A percentile compares a stretch with the other conserved stretches of the same genome.
These are phyloP conservation scores for Triplophysa rosa DNA, from an alignment of 2,113 vertebrate genomes.

Conservation along the genomic window DNA sequence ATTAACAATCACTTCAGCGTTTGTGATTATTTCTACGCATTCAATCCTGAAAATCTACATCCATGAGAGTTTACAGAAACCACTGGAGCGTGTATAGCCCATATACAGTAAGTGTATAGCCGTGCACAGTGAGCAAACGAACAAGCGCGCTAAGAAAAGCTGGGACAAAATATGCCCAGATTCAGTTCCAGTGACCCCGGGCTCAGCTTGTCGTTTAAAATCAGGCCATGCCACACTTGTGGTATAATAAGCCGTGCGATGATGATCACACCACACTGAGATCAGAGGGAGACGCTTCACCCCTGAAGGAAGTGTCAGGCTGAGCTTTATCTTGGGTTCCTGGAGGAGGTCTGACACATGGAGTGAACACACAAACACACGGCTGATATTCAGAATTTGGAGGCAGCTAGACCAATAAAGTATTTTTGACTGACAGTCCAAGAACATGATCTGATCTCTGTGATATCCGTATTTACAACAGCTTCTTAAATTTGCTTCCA, in stretches of 20 bases:
- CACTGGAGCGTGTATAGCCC: slow-evolving; percentile 25
- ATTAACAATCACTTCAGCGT: neutral
- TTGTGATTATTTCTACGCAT: neutral
- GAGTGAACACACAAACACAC: slow-evolving; percentile 1
- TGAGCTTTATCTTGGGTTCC: slow-evolving; percentile 43
- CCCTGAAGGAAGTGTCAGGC: slow-evolving; percentile 45
- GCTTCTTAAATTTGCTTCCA: neutral
- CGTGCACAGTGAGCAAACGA: slow-evolving; percentile 11
- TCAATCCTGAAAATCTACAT: neutral
- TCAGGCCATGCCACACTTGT: slow-evolving; percentile 50
- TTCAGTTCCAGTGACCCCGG: slow-evolving; percentile 45
- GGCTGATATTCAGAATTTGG: neutral
- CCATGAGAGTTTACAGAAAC: slow-evolving; percentile 13
- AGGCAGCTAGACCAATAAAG: neutral
- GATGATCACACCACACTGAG: slow-evolving; percentile 44
- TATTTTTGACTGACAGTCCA: neutral
- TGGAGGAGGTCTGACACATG: slow-evolving; percentile 9
- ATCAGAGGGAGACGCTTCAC: slow-evolving; percentile 40
- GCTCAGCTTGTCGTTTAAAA: slow-evolving; percentile 52
- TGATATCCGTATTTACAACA: neutral
- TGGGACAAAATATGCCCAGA: slow-evolving; percentile 19
- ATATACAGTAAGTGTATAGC: no score
- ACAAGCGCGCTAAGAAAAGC: slow-evolving; percentile 20
- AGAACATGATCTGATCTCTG: neutral
- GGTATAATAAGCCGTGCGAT: slow-evolving; percentile 40